Evolutionary conservation across 2,113 vertebrate genomes (phyloP).

Genomic region (Odocoileus virginianus): DNA sequence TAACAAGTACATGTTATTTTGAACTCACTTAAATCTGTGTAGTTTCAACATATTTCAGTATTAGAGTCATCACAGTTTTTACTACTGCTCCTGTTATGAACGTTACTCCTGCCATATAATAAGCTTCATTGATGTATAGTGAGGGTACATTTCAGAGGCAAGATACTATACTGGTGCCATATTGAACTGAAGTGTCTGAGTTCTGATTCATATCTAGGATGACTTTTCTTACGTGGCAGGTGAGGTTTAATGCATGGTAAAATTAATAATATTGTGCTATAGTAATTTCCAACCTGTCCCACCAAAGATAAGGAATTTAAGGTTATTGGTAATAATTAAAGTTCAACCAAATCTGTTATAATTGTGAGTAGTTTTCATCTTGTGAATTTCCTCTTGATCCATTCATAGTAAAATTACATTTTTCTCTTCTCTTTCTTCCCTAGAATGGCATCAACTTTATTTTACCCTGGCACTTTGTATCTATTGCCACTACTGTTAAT

Average conservation of each 20-base stretch:
- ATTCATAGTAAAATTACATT: background rate
- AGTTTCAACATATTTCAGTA: background rate
- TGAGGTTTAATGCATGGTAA: background rate
- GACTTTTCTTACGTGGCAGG: background rate
- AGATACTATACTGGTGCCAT: fast-evolving
- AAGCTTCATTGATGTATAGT: background rate
- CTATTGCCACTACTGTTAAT: background rate
- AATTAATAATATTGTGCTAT: background rate
- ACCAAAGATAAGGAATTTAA: background rate
- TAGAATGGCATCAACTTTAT: background rate
- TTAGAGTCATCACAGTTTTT: background rate
- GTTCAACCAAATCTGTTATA: background rate
- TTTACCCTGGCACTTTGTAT: background rate
- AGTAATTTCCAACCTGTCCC: background rate
- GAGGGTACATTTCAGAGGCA: background rate
- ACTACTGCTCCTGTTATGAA: fast-evolving
- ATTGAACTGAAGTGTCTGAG: background rate
- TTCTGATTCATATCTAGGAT: background rate
- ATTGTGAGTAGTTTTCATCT: background rate
- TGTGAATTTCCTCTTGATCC: background rate
- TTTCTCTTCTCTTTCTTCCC: background rate
- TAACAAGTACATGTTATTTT: background rate
- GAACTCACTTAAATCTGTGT: background rate
- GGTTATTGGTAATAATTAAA: background rate
- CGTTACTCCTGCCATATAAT: fast-evolving